These are phyloP conservation scores for Pelobates cultripes DNA, from an alignment of 2,797 vertebrate genomes.

Conservation along the genomic window DNA sequence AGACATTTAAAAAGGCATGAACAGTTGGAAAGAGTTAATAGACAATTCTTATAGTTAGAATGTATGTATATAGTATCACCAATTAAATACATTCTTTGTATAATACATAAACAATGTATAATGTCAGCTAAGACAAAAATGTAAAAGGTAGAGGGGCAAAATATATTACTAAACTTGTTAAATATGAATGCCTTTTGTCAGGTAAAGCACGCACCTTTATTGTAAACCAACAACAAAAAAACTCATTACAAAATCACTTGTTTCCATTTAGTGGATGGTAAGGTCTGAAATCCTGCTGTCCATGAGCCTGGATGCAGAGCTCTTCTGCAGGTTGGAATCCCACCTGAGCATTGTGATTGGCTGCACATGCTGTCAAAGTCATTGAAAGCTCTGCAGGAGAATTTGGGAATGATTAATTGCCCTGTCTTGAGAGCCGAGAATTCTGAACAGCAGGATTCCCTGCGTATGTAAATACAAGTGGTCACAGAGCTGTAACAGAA, in stretches of 20 bases:
- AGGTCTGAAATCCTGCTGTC: conserved; percentile 60
- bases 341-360: conserved; percentile 87
- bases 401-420: conserved; percentile 96
- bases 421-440: conserved; percentile 86
- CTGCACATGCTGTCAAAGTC: conserved; percentile 80
- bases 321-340: conserved; percentile 79
- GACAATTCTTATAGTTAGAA: no score
- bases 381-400: conserved; percentile 82
- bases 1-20: no score
- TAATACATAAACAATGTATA: no score
- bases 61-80: no score
- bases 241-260: conserved; percentile 58
- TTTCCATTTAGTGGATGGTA: conserved; percentile 51
- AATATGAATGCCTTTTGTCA: neutral
- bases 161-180: neutral
- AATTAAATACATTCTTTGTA: no score
- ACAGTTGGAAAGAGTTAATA: no score
- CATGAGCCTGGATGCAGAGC: conserved; percentile 69
- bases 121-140: no score
- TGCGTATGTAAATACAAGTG: conserved; percentile 88
- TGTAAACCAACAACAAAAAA: conserved; percentile 12
- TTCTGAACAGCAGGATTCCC: conserved; percentile 88
- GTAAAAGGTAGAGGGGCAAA: no score
- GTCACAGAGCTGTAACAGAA: conserved; percentile 74
- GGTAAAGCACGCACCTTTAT: conserved; percentile 8